A percentile compares a stretch with the other conserved stretches of the same genome.
These are phyloP conservation scores for Mactra quadrangularis DNA, from an alignment of 1,140 invertebrate genomes.

Conservation along the genomic window DNA sequence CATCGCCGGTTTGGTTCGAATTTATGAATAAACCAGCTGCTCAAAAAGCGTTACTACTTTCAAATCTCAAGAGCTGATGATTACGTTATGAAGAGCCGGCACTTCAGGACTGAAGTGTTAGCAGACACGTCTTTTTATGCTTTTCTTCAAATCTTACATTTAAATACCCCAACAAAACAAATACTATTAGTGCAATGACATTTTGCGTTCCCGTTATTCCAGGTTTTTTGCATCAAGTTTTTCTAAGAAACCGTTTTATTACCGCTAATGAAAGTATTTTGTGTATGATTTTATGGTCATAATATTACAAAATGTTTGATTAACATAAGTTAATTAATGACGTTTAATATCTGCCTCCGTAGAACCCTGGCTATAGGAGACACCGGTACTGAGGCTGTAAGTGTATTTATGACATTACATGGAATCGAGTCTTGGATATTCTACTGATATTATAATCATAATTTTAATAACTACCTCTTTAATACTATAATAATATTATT, in stretches of 20 bases:
- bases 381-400: no score
- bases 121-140: conserved; percentile 29
- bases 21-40: conserved; percentile 44
- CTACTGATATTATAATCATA: no score
- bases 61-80: conserved; percentile 19
- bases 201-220: conserved; percentile 12
- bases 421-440: no score
- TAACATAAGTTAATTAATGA: conserved; percentile 28
- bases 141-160: conserved; percentile 30
- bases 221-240: not conserved
- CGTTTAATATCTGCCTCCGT: no score
- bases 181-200: conserved; percentile 27
- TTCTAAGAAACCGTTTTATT: conserved; percentile 14
- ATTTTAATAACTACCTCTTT: no score
- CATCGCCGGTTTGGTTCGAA: conserved; percentile 16
- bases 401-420: no score
- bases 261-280: conserved; percentile 7
- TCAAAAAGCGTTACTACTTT: conserved; percentile 23
- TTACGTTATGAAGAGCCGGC: conserved; percentile 11
- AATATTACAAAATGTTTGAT: conserved; percentile 19
- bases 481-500: no score
- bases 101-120: conserved; percentile 28
- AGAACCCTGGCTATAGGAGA: no score
- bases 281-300: conserved; percentile 16
- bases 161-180: conserved; percentile 1